Percentiles rank a stretch among this genome's conserved stretches.
Conservation (phyloP, 2,113 vertebrate species). For the Beaufortia kweichowensis region DNA sequence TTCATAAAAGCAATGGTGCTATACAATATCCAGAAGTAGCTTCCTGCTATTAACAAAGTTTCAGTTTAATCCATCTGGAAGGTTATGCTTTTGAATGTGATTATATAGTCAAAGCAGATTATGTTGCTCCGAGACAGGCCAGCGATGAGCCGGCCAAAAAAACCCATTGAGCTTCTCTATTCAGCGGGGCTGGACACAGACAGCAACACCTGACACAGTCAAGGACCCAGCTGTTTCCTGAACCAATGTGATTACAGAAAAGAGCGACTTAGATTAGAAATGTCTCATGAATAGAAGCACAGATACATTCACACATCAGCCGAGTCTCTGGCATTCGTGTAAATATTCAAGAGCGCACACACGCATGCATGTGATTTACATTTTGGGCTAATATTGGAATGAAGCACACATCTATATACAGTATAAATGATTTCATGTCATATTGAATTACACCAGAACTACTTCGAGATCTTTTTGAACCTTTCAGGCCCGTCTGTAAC, state of each 20-base stretch:
- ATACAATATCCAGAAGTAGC: not conserved
- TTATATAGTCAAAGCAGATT: conserved; percentile 46
- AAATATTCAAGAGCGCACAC: too few species aligned
- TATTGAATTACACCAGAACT: not conserved
- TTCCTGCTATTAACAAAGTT: conserved; percentile 6
- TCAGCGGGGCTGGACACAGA: conserved; percentile 9
- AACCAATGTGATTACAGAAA: conserved; percentile 29
- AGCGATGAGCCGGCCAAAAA: conserved; percentile 6
- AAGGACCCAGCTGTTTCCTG: conserved; percentile 41
- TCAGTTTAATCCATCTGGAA: conserved; percentile 58
- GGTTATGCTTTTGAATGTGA: conserved; percentile 46
- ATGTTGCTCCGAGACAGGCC: conserved; percentile 48
- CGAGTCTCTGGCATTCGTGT: too few species aligned
- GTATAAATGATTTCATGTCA: not conserved
- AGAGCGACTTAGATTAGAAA: conserved; percentile 17
- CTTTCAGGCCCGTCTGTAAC: too few species aligned
- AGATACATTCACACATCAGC: not conserved
- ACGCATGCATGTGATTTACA: not conserved
- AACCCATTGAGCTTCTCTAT: conserved; percentile 29
- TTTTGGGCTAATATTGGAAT: too few species aligned
- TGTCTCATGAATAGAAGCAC: not conserved
- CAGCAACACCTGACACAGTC: conserved; percentile 42
- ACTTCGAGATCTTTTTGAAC: conserved; percentile 8
- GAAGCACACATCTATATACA: conserved; percentile 4
- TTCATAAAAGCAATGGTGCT: not conserved